These are phyloP conservation scores for Conger conger DNA, from an alignment of 2,113 vertebrate species.

Conservation along the genomic window DNA sequence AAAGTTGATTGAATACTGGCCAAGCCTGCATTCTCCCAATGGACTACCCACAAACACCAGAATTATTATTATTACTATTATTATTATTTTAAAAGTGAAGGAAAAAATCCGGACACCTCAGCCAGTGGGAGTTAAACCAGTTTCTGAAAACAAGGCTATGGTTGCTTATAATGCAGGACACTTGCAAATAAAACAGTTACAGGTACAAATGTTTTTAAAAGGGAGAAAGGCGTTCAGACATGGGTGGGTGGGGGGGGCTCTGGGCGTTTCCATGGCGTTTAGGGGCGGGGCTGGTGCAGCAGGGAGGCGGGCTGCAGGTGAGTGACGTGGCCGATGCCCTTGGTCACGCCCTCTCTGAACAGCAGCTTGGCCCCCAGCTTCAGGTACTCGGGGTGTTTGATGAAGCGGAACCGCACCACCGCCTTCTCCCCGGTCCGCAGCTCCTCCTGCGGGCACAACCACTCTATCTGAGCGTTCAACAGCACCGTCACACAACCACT, in stretches of 20 bases:
- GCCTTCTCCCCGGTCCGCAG: constrained; percentile 90
- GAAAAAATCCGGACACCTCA: not conserved
- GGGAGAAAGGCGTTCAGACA: not conserved
- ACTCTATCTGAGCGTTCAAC: no score
- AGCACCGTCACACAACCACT: no score
- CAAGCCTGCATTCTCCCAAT: no score
- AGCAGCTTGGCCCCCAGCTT: constrained; percentile 91
- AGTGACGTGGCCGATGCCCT: constrained; percentile 92
- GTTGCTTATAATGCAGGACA: not conserved
- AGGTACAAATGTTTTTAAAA: not conserved
- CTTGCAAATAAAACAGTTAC: not conserved
- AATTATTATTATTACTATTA: not conserved
- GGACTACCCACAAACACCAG: not conserved
- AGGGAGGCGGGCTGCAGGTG: constrained; percentile 80
- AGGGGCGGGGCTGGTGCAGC: constrained; percentile 47
- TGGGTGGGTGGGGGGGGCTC: no score
- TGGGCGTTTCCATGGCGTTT: not conserved
- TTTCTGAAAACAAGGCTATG: not conserved
- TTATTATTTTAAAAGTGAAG: not conserved
- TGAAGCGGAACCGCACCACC: constrained; percentile 89
- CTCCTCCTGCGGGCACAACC: constrained; percentile 79
- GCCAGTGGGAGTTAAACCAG: not conserved
- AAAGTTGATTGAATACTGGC: no score
- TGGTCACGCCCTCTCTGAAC: constrained; percentile 94
- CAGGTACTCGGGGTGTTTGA: constrained; percentile 94